phyloP scores from a whole-genome alignment of 2,888 invertebrate species.

The Eucriotettix oculatus region DNA sequence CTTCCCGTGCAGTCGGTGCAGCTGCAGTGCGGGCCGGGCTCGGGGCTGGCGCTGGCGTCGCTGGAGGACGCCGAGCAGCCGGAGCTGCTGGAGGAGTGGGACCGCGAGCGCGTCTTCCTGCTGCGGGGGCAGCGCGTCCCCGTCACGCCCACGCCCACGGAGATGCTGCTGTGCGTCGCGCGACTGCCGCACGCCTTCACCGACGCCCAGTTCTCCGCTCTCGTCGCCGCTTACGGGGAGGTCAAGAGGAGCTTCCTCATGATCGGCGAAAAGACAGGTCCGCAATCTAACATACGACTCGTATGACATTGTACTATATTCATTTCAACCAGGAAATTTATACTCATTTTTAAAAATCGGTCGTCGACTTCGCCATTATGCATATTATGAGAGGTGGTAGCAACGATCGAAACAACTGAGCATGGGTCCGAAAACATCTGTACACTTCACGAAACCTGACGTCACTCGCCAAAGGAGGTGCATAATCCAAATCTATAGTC shows the following conservation, averaged over 20 bases:
- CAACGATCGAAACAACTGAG: no score
- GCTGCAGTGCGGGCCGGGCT: slow-evolving; percentile 19
- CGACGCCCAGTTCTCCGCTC: slow-evolving; percentile 27
- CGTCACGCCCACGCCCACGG: slow-evolving; percentile 26
- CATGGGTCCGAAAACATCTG: no score
- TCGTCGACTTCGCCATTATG: no score
- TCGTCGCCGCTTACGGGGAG: slow-evolving; percentile 27
- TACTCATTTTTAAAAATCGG: no score
- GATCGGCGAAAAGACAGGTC: slow-evolving; percentile 28
- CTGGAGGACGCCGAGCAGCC: slow-evolving; percentile 25
- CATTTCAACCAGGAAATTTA: no score
- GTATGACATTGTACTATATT: no score
- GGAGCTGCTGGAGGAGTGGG: slow-evolving; percentile 26
- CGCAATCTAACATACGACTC: background rate
- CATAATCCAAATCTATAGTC: no score
- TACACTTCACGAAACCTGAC: no score
- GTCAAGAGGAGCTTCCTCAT: slow-evolving; percentile 31
- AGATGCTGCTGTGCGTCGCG: slow-evolving; percentile 31
- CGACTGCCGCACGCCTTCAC: slow-evolving; percentile 27
- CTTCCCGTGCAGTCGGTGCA: slow-evolving; percentile 21
- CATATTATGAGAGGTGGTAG: no score
- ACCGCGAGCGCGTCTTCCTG: slow-evolving; percentile 20
- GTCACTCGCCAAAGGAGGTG: no score
- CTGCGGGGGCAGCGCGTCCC: slow-evolving; percentile 24
- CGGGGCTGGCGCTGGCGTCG: slow-evolving; percentile 20